phyloP scores from a whole-genome alignment of 1,140 invertebrate species.

The Stratiolaelaps scimitus region DNA sequence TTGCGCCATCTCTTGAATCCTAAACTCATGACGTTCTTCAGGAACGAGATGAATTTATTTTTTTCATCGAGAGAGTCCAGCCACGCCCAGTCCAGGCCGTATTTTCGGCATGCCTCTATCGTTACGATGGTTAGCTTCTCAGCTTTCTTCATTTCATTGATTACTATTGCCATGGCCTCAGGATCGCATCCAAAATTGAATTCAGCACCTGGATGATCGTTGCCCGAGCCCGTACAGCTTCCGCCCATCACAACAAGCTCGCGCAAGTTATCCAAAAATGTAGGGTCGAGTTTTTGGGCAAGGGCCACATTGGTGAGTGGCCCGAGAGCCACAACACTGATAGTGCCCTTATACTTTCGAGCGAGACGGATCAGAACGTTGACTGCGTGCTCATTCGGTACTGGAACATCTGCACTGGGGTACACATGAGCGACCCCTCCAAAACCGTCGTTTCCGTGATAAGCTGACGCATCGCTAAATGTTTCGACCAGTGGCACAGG shows the following conservation, averaged over 20 bases:
- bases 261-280: slow-evolving; percentile 45
- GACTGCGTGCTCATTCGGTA: slow-evolving; percentile 18
- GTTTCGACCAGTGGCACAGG: slow-evolving; percentile 35
- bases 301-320: slow-evolving; percentile 53
- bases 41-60: background rate
- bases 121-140: background rate
- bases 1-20: background rate
- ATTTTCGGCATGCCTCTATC: slow-evolving; percentile 1
- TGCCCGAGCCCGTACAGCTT: slow-evolving; percentile 47
- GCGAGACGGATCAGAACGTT: slow-evolving; percentile 30
- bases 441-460: slow-evolving; percentile 39
- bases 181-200: slow-evolving; percentile 56
- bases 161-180: slow-evolving; percentile 52
- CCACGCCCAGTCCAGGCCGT: slow-evolving; percentile 5
- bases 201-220: slow-evolving; percentile 46
- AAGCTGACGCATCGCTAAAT: slow-evolving; percentile 25
- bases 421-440: slow-evolving; percentile 36
- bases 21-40: background rate
- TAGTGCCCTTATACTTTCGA: slow-evolving; percentile 34
- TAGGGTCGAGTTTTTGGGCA: slow-evolving; percentile 47
- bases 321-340: slow-evolving; percentile 47
- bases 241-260: slow-evolving; percentile 51
- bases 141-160: slow-evolving; percentile 41
- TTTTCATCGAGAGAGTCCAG: background rate
- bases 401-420: slow-evolving; percentile 29